A percentile compares a stretch with the other conserved stretches of the same genome.
phyloP scores from a whole-genome alignment of 1,140 invertebrate species.

The Drosophila sucinea region DNA sequence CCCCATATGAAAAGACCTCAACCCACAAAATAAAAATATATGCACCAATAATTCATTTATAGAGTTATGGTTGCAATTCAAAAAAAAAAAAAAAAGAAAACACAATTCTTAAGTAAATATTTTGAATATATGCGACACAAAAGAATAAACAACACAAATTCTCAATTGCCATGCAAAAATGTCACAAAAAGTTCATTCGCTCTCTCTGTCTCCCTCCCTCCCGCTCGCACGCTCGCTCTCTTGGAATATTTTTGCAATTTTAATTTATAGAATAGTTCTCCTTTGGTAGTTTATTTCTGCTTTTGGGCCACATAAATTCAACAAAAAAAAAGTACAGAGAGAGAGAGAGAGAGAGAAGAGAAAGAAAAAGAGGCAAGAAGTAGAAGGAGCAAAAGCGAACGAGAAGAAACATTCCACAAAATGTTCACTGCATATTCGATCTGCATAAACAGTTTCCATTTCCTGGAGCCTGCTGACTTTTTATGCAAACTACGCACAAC shows the following conservation, averaged over 20 bases:
- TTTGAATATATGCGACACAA: neutral
- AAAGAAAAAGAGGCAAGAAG: slow-evolving; percentile 40
- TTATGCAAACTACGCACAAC: slow-evolving; percentile 54
- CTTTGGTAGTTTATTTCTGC: slow-evolving; percentile 42
- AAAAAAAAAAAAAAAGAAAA: neutral
- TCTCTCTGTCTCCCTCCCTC: slow-evolving; percentile 3
- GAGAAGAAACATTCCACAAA: slow-evolving; percentile 45
- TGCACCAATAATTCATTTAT: slow-evolving; percentile 12
- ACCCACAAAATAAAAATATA: neutral
- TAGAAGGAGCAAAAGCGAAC: slow-evolving; percentile 12
- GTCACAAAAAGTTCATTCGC: slow-evolving; percentile 54
- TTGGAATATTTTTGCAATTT: slow-evolving; percentile 70
- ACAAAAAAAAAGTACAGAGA: neutral
- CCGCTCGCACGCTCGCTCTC: neutral
- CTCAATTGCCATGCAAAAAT: slow-evolving; percentile 53
- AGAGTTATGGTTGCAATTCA: neutral
- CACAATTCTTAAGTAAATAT: slow-evolving; percentile 22
- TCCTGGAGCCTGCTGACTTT: slow-evolving; percentile 55
- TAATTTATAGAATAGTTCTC: slow-evolving; percentile 61
- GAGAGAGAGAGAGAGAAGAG: slow-evolving; percentile 51
- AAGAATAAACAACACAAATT: slow-evolving; percentile 31
- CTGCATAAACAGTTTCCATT: slow-evolving; percentile 74
- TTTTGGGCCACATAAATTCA: slow-evolving; percentile 18
- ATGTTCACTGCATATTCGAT: slow-evolving; percentile 69
- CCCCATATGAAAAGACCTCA: neutral